Base-by-base conservation (phyloP, 1,140 invertebrate species). In the Muscidifurax raptorellus region DNA sequence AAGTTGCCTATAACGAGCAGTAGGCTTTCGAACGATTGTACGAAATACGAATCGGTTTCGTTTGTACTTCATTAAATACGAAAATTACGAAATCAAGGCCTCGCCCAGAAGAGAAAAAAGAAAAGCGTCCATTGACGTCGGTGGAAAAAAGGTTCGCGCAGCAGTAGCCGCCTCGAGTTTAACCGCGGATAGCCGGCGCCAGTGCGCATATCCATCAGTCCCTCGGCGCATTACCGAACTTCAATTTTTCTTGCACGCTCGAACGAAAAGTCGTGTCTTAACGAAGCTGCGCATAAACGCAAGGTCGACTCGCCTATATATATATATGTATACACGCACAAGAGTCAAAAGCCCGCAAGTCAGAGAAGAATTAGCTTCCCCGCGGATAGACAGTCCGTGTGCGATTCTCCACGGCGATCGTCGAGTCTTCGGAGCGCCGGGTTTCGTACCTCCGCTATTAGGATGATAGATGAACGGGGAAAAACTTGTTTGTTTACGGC, bases 391-490 rank as follows among this genome's bases (percentile, higher is more conserved):
- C 2, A 71, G 13, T 27, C 25, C 5, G 80, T 27, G 25, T 3
- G 18, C 71, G 9, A 83, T 83, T 83, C 30, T 75, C 64, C 74
- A 83, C 72, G 81, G 81, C 27, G 81, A 83, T 83, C 72, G 81
- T 77, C 74, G 36, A 80, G 36, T 86, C 67, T 67, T 52, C 12
- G 87, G 22, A 22, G 87, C 86, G 88, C 85, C 85, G 83, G 80
- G 76, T 87, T 88, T 90, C 85, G 87, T 88, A 88, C 85, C n/a
- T n/a, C 77, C 71, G 85, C 83, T 85, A 87, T 90, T 88, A 90
- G 66, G 18, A 82, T 90, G 90, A 91, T 90, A 86, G 87, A 91
- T 89, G 90, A 86, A 75, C 25, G 28, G 80, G 84, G 79, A 83
- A 66, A 84, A 87, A 52, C 86, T 77, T 86, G 88, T 90, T 89